These are phyloP conservation scores for Perdita meconis DNA, from an alignment of 2,888 invertebrate species.

Conservation along the genomic window DNA sequence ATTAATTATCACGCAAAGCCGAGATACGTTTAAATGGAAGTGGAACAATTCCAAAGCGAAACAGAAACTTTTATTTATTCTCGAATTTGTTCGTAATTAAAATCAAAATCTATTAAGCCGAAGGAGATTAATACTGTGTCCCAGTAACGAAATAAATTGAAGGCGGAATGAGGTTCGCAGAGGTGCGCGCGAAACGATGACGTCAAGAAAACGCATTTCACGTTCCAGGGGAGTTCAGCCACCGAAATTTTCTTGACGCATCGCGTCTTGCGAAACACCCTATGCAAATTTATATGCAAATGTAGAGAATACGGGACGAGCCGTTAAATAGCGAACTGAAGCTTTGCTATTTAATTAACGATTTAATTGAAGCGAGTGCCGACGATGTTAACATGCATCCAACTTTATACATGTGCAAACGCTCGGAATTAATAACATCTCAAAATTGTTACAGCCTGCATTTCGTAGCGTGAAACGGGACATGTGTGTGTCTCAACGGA, in stretches of 20 bases:
- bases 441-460: conserved; percentile 32
- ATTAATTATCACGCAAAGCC: too few relatives aligned
- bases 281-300: conserved; percentile 50
- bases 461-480: conserved; percentile 22
- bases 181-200: background rate
- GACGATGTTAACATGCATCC: conserved; percentile 36
- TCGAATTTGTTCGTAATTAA: too few relatives aligned
- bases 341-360: conserved; percentile 50
- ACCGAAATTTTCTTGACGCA: conserved; percentile 35
- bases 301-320: conserved; percentile 17
- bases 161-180: background rate
- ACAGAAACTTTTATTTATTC: too few relatives aligned
- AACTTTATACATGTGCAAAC: conserved; percentile 38
- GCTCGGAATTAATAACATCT: conserved; percentile 42
- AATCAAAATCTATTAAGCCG: too few relatives aligned
- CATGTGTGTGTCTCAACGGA: background rate
- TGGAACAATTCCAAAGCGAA: too few relatives aligned
- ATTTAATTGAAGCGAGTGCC: conserved; percentile 48
- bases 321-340: conserved; percentile 40
- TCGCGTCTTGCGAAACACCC: conserved; percentile 20
- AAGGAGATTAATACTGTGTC: too few relatives aligned
- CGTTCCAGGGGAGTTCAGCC: background rate
- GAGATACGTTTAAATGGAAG: too few relatives aligned
- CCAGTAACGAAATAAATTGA: background rate
- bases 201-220: conserved; percentile 15